phyloP scores from a whole-genome alignment of 2,888 invertebrate species.

The Penaeus monodon region DNA sequence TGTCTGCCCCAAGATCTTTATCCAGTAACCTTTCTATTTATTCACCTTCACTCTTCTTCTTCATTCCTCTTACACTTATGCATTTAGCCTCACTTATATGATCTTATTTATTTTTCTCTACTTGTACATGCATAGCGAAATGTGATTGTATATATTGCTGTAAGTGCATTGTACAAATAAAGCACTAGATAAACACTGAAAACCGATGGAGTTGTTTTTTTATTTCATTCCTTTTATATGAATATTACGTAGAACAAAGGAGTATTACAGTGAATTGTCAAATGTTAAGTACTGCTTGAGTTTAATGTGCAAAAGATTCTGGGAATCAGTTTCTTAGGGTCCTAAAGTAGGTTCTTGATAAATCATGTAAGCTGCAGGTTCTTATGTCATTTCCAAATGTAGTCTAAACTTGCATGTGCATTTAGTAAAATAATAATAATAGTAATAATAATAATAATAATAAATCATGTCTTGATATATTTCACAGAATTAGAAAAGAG shows the following conservation, averaged over 20 bases:
- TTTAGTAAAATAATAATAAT: no score
- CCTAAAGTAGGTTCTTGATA: no score
- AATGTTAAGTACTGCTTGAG: no score
- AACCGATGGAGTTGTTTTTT: neutral
- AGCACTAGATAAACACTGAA: constrained; percentile 42
- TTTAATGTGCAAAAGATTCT: no score
- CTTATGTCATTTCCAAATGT: no score
- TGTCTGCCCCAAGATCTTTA: constrained; percentile 1
- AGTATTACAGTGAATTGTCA: neutral
- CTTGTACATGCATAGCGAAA: constrained; percentile 37
- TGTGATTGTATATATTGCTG: constrained; percentile 48
- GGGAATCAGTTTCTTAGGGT: no score
- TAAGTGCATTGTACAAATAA: constrained; percentile 63
- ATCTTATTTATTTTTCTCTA: constrained; percentile 45
- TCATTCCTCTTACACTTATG: constrained; percentile 24
- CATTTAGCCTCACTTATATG: constrained; percentile 38
- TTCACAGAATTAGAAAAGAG: no score
- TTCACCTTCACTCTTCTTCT: constrained; percentile 8
- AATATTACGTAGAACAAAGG: neutral
- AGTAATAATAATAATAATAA: no score
- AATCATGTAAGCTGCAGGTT: no score
- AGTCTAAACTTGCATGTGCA: no score
- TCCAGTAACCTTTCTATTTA: constrained; percentile 14
- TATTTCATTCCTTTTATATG: neutral
- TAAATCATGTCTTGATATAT: no score